Percentiles rank a stretch among this genome's conserved stretches.
Conservation (phyloP, 2,888 invertebrate genomes). For the Callyntrura guangdongensis region DNA sequence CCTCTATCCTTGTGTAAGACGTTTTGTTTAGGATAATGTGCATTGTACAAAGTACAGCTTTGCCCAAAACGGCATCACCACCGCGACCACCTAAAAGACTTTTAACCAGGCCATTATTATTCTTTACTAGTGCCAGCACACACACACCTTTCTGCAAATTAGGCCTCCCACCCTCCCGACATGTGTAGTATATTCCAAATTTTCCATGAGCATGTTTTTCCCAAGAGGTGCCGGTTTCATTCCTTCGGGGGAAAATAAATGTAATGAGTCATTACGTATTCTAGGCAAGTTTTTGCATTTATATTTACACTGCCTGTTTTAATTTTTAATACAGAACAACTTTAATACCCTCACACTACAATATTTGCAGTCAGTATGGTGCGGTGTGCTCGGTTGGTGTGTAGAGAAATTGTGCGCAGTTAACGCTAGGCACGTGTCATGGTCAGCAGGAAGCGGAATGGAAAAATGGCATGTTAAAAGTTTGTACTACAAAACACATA, state of each 20-base stretch:
- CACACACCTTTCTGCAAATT: background rate
- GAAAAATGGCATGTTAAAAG: constrained; percentile 21
- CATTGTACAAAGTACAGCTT: background rate
- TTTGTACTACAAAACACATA: background rate
- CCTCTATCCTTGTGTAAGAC: too few relatives aligned
- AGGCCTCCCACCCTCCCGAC: background rate
- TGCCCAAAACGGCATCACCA: background rate
- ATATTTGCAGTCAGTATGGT: background rate
- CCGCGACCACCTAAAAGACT: background rate
- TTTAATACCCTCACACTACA: too few relatives aligned
- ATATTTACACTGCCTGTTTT: too few relatives aligned
- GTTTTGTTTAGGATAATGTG: too few relatives aligned
- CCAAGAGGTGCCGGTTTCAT: background rate
- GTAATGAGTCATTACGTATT: too few relatives aligned
- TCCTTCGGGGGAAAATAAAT: background rate
- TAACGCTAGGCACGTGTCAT: constrained; percentile 71
- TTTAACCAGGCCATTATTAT: constrained; percentile 10
- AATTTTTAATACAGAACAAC: too few relatives aligned
- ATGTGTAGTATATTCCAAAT: background rate
- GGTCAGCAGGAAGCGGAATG: constrained; percentile 71
- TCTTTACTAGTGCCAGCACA: background rate
- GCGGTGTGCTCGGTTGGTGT: background rate
- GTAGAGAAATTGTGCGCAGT: constrained; percentile 10
- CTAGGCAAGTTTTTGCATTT: too few relatives aligned
- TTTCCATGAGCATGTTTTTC: constrained; percentile 8